Evolutionary conservation across 2,888 invertebrate species (phyloP), one percentile per base, ranked within the genome.

Genomic region (Sturmia bella): DNA sequence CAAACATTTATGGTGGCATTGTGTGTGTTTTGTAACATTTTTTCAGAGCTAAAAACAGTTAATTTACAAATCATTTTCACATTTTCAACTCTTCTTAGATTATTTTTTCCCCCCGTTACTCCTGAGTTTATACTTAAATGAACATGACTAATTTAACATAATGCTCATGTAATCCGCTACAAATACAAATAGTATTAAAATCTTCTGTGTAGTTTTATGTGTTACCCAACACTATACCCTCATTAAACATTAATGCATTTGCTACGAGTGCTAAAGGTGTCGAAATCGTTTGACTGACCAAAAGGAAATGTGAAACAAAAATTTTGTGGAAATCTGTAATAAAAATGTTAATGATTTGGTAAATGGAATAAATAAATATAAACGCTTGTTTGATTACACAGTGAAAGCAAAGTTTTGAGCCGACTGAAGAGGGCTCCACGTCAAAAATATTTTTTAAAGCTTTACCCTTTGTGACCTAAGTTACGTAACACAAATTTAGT

Each of bases 271-370:
- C 41, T n/a, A 32, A 52, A 61, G 41, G 64, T 72, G 77, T 72
- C 50, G 72, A 64, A 41, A 41, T 61, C 63, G 57, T 70, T 69
- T 56, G 37, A 54, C 15, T 27, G 32, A 61, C 61, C 63, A 50
- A 27, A 32, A 32, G 2, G n/a, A 21, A 48, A 59, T 3, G 27
- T 13, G 3, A 56, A 45, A 19, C 17, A 5, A 48, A 59, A 57
- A 32, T 32, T 32, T 32, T 7, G 32, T 1, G 5, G n/a, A 37
- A 68, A 48, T 27, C 39, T 70, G 56, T 68, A 69, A 77, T 70
- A 70, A 70, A 77, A 57, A 70, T 70, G 50, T 77, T 70, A 70
- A 70, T 77, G 70, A 63, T 70, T 56, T 19, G 19, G 39, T 50
- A 52, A 54, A 63, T 54, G 37, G 5, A 48, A 77, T 63, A 70